A percentile compares a stretch with the other conserved stretches of the same genome.
Evolutionary conservation across 1,140 invertebrate species (phyloP).

Genomic region (Platyscapa corneri): DNA sequence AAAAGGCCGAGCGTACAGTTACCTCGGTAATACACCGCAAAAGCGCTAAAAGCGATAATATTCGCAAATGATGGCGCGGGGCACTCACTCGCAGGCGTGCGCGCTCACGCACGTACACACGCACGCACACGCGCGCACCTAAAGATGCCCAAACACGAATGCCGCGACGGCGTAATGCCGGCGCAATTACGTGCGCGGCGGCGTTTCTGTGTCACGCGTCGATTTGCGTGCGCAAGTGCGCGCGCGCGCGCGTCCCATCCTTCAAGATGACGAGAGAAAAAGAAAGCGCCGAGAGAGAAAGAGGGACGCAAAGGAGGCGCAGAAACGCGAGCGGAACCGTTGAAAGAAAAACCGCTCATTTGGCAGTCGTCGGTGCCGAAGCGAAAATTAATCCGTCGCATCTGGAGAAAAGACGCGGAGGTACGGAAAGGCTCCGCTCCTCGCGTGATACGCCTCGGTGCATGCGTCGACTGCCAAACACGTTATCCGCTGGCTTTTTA

Average conservation of each 20-base stretch:
- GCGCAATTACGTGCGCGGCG: slow-evolving; percentile 27
- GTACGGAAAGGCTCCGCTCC: background rate
- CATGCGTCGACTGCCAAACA: slow-evolving; percentile 10
- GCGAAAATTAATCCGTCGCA: slow-evolving; percentile 24
- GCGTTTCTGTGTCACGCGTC: slow-evolving; percentile 47
- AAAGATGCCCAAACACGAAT: too few relatives aligned
- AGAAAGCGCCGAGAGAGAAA: background rate
- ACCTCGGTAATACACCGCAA: slow-evolving; percentile 58
- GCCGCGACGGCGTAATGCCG: background rate
- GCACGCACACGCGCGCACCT: background rate
- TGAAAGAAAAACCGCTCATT: slow-evolving; percentile 13
- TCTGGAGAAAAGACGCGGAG: background rate
- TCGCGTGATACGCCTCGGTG: background rate
- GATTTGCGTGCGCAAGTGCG: slow-evolving; percentile 12
- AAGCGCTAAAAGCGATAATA: slow-evolving; percentile 65
- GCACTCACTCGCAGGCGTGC: background rate
- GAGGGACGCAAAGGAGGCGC: background rate
- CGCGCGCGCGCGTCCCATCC: too few relatives aligned
- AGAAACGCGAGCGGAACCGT: background rate
- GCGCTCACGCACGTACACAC: background rate
- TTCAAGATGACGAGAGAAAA: background rate
- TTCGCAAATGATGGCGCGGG: slow-evolving; percentile 40
- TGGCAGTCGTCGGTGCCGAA: background rate
- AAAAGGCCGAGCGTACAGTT: slow-evolving; percentile 19
- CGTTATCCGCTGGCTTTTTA: background rate